Evolutionary conservation across 1,140 invertebrate genomes (phyloP).

Genomic region (Acromyrmex echinatior): DNA sequence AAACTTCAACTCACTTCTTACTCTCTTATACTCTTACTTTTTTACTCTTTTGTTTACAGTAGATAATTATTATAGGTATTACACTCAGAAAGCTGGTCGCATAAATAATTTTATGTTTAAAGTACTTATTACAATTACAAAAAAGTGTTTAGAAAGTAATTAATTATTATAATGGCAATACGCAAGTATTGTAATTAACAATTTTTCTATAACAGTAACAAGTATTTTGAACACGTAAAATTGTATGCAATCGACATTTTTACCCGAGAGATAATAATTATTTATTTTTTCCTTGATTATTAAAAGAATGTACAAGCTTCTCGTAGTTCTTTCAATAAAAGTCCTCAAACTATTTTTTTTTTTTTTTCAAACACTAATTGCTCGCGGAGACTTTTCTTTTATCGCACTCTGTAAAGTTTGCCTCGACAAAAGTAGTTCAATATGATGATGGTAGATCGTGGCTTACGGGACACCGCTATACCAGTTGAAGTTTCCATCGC

Average conservation of each 20-base stretch:
- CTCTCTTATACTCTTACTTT: too few species aligned
- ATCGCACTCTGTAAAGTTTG: constrained; percentile 6
- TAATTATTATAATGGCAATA: too few species aligned
- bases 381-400: constrained; percentile 6
- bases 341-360: neutral
- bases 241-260: neutral
- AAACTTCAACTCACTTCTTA: too few species aligned
- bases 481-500: constrained; percentile 72
- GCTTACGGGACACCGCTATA: constrained; percentile 61
- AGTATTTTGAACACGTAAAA: neutral
- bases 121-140: too few species aligned
- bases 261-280: neutral
- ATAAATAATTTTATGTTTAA: too few species aligned
- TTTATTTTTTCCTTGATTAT: neutral
- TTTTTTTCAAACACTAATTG: neutral
- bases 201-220: neutral
- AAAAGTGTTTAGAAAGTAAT: too few species aligned
- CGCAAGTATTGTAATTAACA: neutral
- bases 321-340: neutral
- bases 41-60: too few species aligned
- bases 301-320: neutral
- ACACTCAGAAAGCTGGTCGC: too few species aligned
- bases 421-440: neutral
- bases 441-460: constrained; percentile 25
- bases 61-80: too few species aligned